Conservation (phyloP, 2,888 invertebrate species). For the Anoncus sp. region DNA sequence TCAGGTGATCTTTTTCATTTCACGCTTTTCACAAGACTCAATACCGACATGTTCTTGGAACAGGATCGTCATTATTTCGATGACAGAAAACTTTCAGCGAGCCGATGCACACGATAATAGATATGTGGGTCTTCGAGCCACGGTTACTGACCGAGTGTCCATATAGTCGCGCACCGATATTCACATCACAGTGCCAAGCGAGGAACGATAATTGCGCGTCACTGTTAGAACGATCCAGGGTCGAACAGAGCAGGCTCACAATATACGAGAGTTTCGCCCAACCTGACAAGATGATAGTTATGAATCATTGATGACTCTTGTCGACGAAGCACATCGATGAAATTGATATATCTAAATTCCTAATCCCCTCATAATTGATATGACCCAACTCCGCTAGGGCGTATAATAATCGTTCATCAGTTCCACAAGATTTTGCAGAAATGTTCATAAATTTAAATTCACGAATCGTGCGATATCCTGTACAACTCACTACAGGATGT, state of each 20-base stretch:
- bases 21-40: too few species aligned
- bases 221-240: conserved; percentile 25
- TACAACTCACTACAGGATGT: too few species aligned
- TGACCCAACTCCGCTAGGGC: conserved; percentile 4
- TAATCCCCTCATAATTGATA: background rate
- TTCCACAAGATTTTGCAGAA: background rate
- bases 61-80: background rate
- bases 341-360: conserved; percentile 20
- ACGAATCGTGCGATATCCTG: too few species aligned
- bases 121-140: background rate
- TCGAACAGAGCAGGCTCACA: background rate
- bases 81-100: background rate
- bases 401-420: background rate
- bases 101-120: conserved; percentile 3
- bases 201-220: conserved; percentile 29
- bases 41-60: background rate
- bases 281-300: conserved; percentile 29
- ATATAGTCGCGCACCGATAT: background rate
- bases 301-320: conserved; percentile 13
- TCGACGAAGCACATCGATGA: conserved; percentile 26
- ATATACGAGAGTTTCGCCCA: conserved; percentile 13
- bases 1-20: background rate
- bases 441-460: background rate
- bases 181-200: conserved; percentile 20
- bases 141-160: background rate